Evolutionary conservation across 2,113 vertebrate species (phyloP).

Genomic region (Oncorhynchus masou): DNA sequence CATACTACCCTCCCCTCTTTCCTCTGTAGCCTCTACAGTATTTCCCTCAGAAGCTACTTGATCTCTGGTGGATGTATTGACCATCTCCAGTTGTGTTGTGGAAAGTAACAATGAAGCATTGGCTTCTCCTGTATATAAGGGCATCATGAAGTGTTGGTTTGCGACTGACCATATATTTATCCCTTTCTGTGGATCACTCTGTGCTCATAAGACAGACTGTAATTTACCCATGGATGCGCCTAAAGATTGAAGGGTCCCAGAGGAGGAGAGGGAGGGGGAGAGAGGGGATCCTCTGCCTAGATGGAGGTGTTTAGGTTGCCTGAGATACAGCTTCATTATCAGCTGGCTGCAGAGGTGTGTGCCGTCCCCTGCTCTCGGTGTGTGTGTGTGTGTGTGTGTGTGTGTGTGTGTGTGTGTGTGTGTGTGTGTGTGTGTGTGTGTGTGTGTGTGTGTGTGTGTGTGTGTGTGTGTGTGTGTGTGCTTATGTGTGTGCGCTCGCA

Average conservation of each 20-base stretch:
- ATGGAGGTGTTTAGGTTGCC: conserved; percentile 66
- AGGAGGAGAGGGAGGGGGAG: not conserved
- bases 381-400: conserved; percentile 22
- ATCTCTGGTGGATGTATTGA: not conserved
- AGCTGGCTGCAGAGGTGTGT: conserved; percentile 68
- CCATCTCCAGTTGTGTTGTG: no score
- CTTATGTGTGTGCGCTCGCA: conserved; percentile 13
- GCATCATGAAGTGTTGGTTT: no score
- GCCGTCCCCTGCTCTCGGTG: conserved; percentile 31
- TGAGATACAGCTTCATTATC: conserved; percentile 70
- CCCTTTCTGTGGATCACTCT: no score
- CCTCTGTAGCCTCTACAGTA: not conserved
- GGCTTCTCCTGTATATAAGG: no score
- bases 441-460: no score
- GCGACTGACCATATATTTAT: no score
- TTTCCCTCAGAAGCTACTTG: not conserved
- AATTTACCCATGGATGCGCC: conserved; percentile 41
- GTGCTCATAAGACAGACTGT: conserved; percentile 6
- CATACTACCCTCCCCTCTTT: not conserved
- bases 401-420: conserved; percentile 2
- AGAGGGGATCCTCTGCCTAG: conserved; percentile 58
- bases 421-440: no score
- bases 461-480: conserved; percentile 30
- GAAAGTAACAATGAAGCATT: no score
- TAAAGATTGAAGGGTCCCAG: conserved; percentile 37